Evolutionary conservation across 2,888 invertebrate species (phyloP), one percentile per base, ranked within the genome.

Genomic region (Cacoxenus indagator): DNA sequence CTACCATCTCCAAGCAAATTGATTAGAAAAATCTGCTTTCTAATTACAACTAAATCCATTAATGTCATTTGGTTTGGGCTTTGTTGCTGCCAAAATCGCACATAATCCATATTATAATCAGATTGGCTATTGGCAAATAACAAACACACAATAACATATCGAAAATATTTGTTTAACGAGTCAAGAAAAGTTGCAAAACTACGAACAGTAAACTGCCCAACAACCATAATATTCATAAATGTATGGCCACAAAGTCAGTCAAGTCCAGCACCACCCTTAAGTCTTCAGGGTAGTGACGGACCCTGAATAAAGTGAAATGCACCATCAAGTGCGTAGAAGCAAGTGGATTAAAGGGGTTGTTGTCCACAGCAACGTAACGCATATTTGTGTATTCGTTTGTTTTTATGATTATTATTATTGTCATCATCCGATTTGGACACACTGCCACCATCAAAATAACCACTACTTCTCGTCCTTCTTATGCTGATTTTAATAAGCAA

Each of bases 291-390:
- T n/a, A n/a, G n/a, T n/a, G n/a, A n/a, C n/a, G n/a, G n/a, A n/a
- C n/a, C n/a, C n/a, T n/a, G 37, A 37, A 37, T 37, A 8, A 14
- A 2, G n/a, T n/a, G 26, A 27, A 51, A 26, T 8, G 19, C 1
- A 17, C 17, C 11, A 19, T 48, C 48, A 48, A 48, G 59, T 24
- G 54, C 54, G 24, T 55, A 72, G 73, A 77, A 78, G 84, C 84
- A 85, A 84, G 85, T 84, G 85, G 80, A 84, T 83, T 82, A 17
- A 80, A 75, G 83, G 79, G 78, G 73, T 77, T 82, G 78, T 27
- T 26, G 43, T 37, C 22, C 26, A 19, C 31, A 6, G 17, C n/a
- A n/a, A n/a, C n/a, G 19, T 19, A 46, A 19, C 24, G 17, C 17
- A 27, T 26, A 11, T 62, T 78, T 83, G 75, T 83, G 77, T 70